Evolutionary conservation across 1,140 invertebrate species (phyloP), one percentile per base, ranked within the genome.

Genomic region (Heliconius nattereri): DNA sequence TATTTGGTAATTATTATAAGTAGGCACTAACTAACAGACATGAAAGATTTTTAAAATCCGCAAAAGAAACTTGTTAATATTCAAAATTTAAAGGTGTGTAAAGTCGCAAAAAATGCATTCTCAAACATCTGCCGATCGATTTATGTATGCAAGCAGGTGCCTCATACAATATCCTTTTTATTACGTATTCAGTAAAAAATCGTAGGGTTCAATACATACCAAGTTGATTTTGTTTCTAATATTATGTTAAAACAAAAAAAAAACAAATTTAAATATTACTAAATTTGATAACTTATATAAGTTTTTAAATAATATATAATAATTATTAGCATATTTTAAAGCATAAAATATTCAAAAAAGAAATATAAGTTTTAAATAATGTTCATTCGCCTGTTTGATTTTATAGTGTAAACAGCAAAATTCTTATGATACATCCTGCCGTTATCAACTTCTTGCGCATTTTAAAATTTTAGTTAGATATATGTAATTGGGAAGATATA

Each of bases 121-220:
- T 40, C 71, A 75, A 78, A 60, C 84, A 85, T 76, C 81, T 85
- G 84, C 74, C 80, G 66, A 78, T 84, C 78, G 75, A 70, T 80
- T 77, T n/a, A n/a, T n/a, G n/a, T 79, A 75, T 80, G 78, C 76
- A 76, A 75, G 84, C 84, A 85, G 84, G 84, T 85, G 84, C 78
- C 72, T 76, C 71, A 66, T 49, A 72, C 78, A 79, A 71, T 70
- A 76, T 77, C 8, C 45, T 76, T 80, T 80, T 77, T 80, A 40
- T 66, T 71, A 52, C 52, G 23, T 80, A 49, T 60, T 71, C 60
- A 71, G 32, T n/a, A 49, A 76, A 79, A 54, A 71, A 75, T 26
- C 23, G 52, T 75, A 80, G 71, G 74, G 71, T 71, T 76, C 73
- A 75, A 72, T 75, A 60, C 8, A 60, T 0, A 71, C 6, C 7